Conservation (phyloP, 64 coral and sea anemone genomes). For the Astreopora myriophthalma region DNA sequence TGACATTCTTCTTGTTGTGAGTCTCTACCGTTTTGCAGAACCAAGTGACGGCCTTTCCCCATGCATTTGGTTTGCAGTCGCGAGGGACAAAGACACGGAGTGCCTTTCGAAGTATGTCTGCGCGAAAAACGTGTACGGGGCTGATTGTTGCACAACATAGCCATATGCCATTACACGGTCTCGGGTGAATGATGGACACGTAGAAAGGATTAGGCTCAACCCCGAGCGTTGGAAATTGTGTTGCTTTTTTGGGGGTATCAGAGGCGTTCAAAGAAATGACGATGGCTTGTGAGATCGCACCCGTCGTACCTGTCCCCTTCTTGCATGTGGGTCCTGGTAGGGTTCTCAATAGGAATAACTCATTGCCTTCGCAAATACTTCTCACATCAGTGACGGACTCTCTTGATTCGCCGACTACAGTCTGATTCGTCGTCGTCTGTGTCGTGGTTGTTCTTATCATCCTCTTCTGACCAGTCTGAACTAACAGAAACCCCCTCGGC, state of each 20-base stretch:
- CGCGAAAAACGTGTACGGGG: neutral
- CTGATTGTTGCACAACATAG: neutral
- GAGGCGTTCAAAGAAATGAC: neutral
- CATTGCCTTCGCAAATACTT: neutral
- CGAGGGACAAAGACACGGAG: neutral
- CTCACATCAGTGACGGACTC: neutral
- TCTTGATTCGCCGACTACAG: neutral
- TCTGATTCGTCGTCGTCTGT: neutral
- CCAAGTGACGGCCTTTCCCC: neutral
- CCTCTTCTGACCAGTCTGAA: neutral
- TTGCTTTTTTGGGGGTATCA: neutral
- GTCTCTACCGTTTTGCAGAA: neutral
- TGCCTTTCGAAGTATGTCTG: neutral
- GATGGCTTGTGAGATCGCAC: neutral
- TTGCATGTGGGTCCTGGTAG: neutral
- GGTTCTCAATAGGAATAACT: neutral
- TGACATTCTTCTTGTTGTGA: neutral
- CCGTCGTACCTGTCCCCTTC: neutral
- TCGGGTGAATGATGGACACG: neutral
- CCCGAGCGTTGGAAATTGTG: neutral
- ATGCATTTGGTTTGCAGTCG: neutral
- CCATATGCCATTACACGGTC: neutral
- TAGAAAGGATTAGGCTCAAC: neutral
- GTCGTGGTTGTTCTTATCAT: neutral
- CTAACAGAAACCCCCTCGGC: neutral